Base-by-base conservation (phyloP, 2,113 vertebrate genomes). In the Alaudala cheleensis region DNA sequence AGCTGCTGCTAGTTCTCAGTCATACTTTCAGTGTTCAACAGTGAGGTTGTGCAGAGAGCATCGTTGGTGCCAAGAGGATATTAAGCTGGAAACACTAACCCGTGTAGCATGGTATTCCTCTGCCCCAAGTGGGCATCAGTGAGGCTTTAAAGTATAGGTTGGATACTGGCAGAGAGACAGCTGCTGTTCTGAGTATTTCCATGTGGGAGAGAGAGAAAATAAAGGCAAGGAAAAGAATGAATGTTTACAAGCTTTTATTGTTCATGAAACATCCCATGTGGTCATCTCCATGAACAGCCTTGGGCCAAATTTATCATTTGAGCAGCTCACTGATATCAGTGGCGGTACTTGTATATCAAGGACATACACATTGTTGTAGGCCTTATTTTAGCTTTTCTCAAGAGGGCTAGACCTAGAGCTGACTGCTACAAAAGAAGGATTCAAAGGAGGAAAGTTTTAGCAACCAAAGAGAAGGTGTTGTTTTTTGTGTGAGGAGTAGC, bases 341-440 rank as follows among this genome's bases (percentile, higher is more conserved):
- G 88, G 64, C 3, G 0, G 81, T 93, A 85, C 71, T 82, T 0
- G 3, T 91, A 57, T 37, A 65, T 86, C 92, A 90, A 95, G 82
- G 88, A 84, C 82, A 53, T 64, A 37, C 19, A 10, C 80, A 70
- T 64, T 5, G 1, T 88, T 0, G 1, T 64, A 74, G 82, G 82
- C 70, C 69, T 96, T 90, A 93, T 88, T 94, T 92, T 81, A 96
- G 95, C 58, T 88, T 93, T 94, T 84, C 95, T 92, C 92, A 31
- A n/a, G 90, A 96, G 93, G 49, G 28, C 31, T 84, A 71, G 51
- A 26, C 60, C 51, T 92, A 71, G 60, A 73, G 64, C 76, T 95
- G 64, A 70, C 85, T 92, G 81, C 60, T 88, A 9, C 1, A 5
- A 90, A 88, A 72, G 71, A 62, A 78, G 51, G 56, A 92, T 86